Evolutionary conservation across 2,888 invertebrate species (phyloP).

Genomic region (Rhagium mordax): DNA sequence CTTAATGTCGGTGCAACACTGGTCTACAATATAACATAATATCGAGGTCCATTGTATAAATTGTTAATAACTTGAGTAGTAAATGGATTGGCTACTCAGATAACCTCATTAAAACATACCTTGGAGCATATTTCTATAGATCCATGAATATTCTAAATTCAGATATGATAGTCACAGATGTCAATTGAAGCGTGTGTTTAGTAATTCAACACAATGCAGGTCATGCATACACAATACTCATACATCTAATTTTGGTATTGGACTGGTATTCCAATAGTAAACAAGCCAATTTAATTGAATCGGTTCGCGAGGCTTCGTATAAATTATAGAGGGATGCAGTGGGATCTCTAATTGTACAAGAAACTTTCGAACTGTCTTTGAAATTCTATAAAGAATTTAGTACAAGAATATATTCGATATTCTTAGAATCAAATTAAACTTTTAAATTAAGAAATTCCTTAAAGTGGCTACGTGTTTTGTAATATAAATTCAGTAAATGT

Average conservation of each 20-base stretch:
- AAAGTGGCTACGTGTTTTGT: neutral
- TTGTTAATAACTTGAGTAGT: neutral
- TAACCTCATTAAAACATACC: conserved; percentile 40
- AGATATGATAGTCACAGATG: conserved; percentile 52
- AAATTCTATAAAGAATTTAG: conserved; percentile 7
- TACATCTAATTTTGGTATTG: conserved; percentile 66
- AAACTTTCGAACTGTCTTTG: neutral
- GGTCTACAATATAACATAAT: neutral
- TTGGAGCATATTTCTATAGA: conserved; percentile 43
- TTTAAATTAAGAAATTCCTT: neutral
- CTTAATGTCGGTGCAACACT: neutral
- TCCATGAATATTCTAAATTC: conserved; percentile 47
- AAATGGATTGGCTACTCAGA: conserved; percentile 1
- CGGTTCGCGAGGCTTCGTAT: conserved; percentile 61
- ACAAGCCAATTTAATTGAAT: conserved; percentile 67
- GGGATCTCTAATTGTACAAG: neutral
- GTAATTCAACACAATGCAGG: conserved; percentile 55
- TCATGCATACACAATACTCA: conserved; percentile 61
- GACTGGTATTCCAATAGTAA: conserved; percentile 62
- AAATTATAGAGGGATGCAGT: conserved; percentile 57
- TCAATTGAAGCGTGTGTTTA: conserved; percentile 55
- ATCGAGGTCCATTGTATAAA: neutral
- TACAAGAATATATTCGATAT: neutral
- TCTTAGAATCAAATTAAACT: neutral
- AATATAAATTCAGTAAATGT: neutral